Base-by-base conservation (phyloP, 2,113 vertebrate genomes). In the Prochilodus magdalenae region DNA sequence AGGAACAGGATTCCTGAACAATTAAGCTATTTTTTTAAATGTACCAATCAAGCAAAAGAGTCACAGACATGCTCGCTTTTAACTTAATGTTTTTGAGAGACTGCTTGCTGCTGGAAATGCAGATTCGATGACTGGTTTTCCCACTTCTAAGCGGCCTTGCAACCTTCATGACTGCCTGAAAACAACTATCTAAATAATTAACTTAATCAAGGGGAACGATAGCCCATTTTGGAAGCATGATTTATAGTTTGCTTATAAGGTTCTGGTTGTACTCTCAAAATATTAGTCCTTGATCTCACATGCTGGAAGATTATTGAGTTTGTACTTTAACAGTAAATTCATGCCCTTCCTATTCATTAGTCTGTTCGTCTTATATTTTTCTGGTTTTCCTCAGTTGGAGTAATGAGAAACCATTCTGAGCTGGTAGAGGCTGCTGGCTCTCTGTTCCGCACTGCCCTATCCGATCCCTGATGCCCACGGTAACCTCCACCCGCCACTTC, bases 351-450 rank as follows among this genome's bases (percentile, higher is more conserved):
- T 6, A 36, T 18, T 51, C 49, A 16, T 18, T 18, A 1, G 1
- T 16, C 22, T 55, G 5, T 55, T 20, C 26, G 13, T 5, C 10
- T 60, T 79, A 24, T 66, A 30, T 57, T 55, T 72, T 36, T 47
- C 30, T 66, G 7, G 15, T 30, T 79, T 62, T 63, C 85, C 71
- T 79, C 90, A 99, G 98, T 99, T n/a, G 98, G 98, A 99, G 95
- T 89, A 97, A 97, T n/a, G 88, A 93, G 62, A 94, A n/a, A 96
- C 92, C 97, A 99, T 89, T 96, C 96, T 0, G 97, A 99, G 80
- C 91, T 99, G 86, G 90, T 97, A 0, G 94, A 97, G 83, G 91
- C 95, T 0, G 97, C 96, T 0, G 94, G 96, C 29, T 93, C 96
- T 69, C 7, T 97, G 81, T 93, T 98, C 84, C 95, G 94, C 5